These are phyloP conservation scores for Chelmon rostratus DNA, from an alignment of 2,797 vertebrate genomes.

Conservation along the genomic window DNA sequence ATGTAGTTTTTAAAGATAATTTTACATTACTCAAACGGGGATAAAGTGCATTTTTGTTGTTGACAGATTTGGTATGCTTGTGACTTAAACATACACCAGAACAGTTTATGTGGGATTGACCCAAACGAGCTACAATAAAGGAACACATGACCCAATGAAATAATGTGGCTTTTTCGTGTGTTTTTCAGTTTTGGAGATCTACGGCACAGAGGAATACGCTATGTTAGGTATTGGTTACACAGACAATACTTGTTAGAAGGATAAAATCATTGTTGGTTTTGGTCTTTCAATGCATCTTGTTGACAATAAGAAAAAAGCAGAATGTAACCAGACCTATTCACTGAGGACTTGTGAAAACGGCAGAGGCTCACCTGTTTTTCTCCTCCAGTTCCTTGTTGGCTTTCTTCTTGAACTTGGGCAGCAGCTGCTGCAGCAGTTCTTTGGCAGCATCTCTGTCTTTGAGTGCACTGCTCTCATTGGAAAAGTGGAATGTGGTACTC, in stretches of 20 bases:
- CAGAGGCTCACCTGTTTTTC: conserved; percentile 92
- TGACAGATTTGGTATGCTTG: background rate
- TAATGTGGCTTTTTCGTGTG: background rate
- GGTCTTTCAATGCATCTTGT: no score
- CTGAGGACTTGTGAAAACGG: background rate
- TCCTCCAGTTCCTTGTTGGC: conserved; percentile 99
- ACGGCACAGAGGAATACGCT: background rate
- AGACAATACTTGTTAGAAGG: no score
- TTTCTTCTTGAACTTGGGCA: conserved; percentile 99
- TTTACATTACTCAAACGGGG: background rate
- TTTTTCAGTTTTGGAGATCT: background rate
- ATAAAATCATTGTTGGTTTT: no score
- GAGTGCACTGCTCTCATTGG: conserved; percentile 94
- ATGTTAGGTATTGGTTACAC: background rate
- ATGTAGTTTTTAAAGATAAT: no score
- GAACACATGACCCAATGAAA: background rate
- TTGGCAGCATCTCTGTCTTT: conserved; percentile 96
- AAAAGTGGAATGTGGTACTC: conserved; percentile 97
- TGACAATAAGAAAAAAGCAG: background rate
- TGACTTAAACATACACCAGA: background rate
- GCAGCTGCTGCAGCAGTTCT: conserved; percentile 96
- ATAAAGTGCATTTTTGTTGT: background rate
- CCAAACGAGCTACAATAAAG: background rate
- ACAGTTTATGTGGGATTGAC: background rate
- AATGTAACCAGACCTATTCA: background rate